These are phyloP conservation scores for Callinectes sapidus DNA, from an alignment of 2,888 invertebrate species.

Conservation along the genomic window DNA sequence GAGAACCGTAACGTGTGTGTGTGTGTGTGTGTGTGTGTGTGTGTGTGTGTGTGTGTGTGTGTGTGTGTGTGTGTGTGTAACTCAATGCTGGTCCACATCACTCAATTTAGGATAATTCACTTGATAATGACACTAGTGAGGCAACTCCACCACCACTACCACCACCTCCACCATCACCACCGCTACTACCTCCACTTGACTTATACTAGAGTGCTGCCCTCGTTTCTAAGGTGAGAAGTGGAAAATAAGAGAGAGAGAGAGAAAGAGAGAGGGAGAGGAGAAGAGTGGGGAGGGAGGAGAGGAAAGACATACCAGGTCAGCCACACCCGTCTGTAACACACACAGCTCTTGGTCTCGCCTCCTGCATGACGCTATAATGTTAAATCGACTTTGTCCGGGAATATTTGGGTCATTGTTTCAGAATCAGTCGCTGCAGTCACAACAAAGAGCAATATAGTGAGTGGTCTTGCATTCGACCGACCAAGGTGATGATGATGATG, in stretches of 20 bases:
- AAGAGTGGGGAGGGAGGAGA: background rate
- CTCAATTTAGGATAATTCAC: constrained; percentile 23
- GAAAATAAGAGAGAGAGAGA: background rate
- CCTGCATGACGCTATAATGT: background rate
- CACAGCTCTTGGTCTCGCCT: background rate
- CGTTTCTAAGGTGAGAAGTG: background rate
- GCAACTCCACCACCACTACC: background rate
- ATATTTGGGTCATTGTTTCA: background rate
- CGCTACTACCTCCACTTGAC: background rate
- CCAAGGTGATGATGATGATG: background rate
- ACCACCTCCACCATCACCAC: background rate
- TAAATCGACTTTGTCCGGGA: background rate
- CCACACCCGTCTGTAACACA: background rate
- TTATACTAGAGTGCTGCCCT: background rate
- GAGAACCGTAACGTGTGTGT: background rate
- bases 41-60: too few species aligned
- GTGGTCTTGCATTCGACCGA: background rate
- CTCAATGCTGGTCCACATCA: background rate
- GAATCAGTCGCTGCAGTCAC: background rate
- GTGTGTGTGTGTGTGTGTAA: background rate
- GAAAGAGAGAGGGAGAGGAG: background rate
- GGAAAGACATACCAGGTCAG: background rate
- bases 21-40: too few species aligned
- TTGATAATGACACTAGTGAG: background rate
- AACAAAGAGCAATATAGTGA: background rate